These are phyloP conservation scores for Orthosia gracilis DNA, from an alignment of 2,888 invertebrate genomes.

Conservation along the genomic window DNA sequence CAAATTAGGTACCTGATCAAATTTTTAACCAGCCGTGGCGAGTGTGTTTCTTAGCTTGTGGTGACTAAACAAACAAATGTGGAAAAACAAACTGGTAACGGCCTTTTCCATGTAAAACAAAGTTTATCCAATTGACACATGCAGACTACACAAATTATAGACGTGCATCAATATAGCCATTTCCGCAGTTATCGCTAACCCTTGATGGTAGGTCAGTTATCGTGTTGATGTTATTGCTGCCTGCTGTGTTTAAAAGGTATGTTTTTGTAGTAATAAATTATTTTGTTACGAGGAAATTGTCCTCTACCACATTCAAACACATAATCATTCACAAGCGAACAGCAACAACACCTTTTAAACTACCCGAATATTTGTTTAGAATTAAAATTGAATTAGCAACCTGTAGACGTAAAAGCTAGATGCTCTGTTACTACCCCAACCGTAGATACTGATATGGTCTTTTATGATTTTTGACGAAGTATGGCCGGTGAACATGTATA, in stretches of 20 bases:
- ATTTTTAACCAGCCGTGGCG: not conserved
- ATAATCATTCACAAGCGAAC: not conserved
- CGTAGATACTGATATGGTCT: not conserved
- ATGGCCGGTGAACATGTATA: too few species aligned
- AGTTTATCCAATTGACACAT: constrained; percentile 47
- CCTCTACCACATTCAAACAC: not conserved
- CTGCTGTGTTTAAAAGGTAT: constrained; percentile 24
- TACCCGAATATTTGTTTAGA: not conserved
- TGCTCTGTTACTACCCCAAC: not conserved
- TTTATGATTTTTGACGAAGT: too few species aligned
- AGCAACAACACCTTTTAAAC: not conserved
- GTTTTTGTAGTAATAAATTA: not conserved
- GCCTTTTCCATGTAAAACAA: constrained; percentile 26
- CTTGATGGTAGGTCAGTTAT: constrained; percentile 24
- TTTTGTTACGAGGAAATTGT: not conserved
- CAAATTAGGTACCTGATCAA: not conserved
- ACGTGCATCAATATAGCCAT: constrained; percentile 20
- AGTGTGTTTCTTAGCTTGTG: not conserved
- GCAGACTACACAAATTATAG: constrained; percentile 26
- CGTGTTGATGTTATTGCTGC: constrained; percentile 7
- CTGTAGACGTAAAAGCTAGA: not conserved
- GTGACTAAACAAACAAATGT: constrained; percentile 30
- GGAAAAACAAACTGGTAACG: constrained; percentile 14
- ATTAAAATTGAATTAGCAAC: not conserved
- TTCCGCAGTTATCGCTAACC: constrained; percentile 24